A percentile compares a stretch with the other conserved stretches of the same genome.
Evolutionary conservation across 2,888 invertebrate species (phyloP).

Genomic region (Bruchidius siliquastri): DNA sequence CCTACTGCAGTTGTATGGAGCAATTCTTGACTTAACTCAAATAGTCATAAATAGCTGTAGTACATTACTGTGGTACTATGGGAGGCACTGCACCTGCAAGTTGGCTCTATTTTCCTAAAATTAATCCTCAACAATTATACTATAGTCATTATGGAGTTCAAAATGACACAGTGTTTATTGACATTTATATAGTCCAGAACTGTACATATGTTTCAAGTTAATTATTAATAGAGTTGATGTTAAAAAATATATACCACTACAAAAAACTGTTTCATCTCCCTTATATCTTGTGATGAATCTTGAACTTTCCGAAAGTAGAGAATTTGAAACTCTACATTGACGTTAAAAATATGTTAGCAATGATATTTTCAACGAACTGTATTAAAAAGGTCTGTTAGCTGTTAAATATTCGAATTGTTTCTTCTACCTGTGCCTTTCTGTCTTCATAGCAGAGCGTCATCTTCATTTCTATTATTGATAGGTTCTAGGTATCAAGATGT

Average conservation of each 20-base stretch:
- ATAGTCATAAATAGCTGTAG: too few relatives aligned
- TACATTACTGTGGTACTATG: too few relatives aligned
- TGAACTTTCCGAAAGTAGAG: background rate
- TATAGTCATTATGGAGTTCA: background rate
- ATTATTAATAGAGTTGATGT: background rate
- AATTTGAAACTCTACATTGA: background rate
- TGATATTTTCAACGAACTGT: constrained; percentile 17
- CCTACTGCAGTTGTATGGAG: too few relatives aligned
- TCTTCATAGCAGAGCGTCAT: constrained; percentile 40
- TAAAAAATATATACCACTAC: background rate
- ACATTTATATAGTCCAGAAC: background rate
- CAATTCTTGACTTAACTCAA: too few relatives aligned
- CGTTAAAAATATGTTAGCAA: background rate
- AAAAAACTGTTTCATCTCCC: background rate
- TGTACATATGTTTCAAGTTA: background rate
- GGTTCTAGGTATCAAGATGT: constrained; percentile 21
- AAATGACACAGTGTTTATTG: background rate
- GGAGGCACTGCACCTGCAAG: too few relatives aligned
- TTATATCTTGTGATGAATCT: background rate
- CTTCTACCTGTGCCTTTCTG: constrained; percentile 48
- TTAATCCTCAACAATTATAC: too few relatives aligned
- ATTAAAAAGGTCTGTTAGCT: constrained; percentile 11
- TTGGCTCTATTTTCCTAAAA: too few relatives aligned
- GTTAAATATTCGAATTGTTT: constrained; percentile 25
- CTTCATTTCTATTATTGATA: constrained; percentile 38